Conservation (phyloP, 2,797 vertebrate species). For the Acanthurus lineatus region DNA sequence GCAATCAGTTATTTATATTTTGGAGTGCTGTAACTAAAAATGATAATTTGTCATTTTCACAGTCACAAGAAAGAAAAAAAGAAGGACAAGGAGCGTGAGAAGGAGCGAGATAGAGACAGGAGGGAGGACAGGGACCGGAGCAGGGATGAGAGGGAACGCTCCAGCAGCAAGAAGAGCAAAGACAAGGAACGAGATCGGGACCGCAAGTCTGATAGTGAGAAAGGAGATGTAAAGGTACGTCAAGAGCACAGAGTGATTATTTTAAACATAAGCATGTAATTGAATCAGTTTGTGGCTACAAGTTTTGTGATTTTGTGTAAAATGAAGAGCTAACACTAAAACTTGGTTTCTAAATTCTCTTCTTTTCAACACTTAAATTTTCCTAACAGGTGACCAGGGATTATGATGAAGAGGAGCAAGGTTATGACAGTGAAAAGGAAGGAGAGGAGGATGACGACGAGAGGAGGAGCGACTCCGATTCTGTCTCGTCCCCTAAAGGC, state of each 20-base stretch:
- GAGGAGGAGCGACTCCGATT: conserved; percentile 88
- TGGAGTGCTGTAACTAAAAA: not conserved
- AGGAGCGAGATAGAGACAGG: conserved; percentile 91
- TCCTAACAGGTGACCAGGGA: conserved; percentile 93
- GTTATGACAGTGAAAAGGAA: conserved; percentile 95
- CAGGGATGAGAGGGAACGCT: conserved; percentile 92
- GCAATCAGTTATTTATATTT: not conserved
- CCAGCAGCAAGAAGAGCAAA: conserved; percentile 95
- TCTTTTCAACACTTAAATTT: not conserved
- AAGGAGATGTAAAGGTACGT: conserved; percentile 92
- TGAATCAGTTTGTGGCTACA: too few relatives aligned
- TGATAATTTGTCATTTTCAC: not conserved
- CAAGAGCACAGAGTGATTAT: rapidly evolving
- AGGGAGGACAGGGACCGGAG: conserved; percentile 89
- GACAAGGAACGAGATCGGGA: conserved; percentile 89
- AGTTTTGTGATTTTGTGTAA: too few relatives aligned
- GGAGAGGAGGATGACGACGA: conserved; percentile 95
- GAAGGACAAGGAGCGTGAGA: conserved; percentile 98
- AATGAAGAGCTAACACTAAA: too few relatives aligned
- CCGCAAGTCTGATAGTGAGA: conserved; percentile 88
- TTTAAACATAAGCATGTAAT: not conserved
- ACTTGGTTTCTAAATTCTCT: too few relatives aligned
- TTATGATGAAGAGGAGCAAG: conserved; percentile 98
- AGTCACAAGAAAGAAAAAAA: conserved; percentile 98
- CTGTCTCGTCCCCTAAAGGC: conserved; percentile 86